phyloP scores from a whole-genome alignment of 2,113 vertebrate genomes.

The Callionymus lyra region DNA sequence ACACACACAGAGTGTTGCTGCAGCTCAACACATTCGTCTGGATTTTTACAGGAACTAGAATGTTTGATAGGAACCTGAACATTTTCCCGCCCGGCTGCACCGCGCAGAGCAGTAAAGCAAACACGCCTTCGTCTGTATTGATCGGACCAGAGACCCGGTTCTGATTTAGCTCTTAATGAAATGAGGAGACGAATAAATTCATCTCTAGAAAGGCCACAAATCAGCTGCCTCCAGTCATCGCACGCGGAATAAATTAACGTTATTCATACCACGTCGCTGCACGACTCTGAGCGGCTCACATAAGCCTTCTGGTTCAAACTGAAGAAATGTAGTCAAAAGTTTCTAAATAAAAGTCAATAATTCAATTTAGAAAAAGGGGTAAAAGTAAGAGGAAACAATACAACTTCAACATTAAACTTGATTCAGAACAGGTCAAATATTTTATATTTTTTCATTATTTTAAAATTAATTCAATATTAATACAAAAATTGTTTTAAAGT shows the following conservation, averaged over 20 bases:
- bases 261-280: slow-evolving; percentile 2
- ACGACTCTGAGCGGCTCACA: not conserved
- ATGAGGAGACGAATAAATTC: slow-evolving; percentile 39
- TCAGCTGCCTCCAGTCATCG: slow-evolving; percentile 20
- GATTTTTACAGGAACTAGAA: slow-evolving; percentile 4
- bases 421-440: no score
- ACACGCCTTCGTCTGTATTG: slow-evolving; percentile 9
- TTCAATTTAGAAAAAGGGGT: no score
- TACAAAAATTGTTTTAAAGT: not conserved
- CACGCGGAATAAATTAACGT: slow-evolving; percentile 31
- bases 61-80: slow-evolving; percentile 3
- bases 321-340: no score
- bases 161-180: slow-evolving; percentile 51
- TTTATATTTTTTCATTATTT: no score
- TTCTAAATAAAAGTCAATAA: no score
- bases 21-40: slow-evolving; percentile 4
- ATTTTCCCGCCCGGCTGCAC: slow-evolving; percentile 2
- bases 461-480: not conserved
- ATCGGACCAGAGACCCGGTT: slow-evolving; percentile 10
- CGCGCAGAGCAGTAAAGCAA: not conserved
- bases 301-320: not conserved
- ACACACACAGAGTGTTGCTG: slow-evolving; percentile 7
- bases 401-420: not conserved
- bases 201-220: slow-evolving; percentile 49
- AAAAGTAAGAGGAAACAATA: no score